Conservation (phyloP, 2,888 invertebrate genomes). For the Alloplasta piceator region DNA sequence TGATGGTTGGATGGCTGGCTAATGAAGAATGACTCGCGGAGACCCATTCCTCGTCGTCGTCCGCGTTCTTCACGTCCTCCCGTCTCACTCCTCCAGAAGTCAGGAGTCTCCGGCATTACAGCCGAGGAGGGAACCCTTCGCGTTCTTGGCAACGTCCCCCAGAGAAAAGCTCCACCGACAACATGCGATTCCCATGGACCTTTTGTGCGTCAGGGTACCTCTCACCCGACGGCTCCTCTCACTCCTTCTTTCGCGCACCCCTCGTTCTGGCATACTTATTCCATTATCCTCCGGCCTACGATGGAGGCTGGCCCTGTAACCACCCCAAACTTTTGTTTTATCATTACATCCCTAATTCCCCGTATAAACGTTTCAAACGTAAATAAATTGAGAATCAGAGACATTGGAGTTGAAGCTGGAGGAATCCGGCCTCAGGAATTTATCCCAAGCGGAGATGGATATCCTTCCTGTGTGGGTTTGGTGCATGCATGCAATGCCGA, state of each 20-base stretch:
- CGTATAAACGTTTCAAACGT: conserved; percentile 11
- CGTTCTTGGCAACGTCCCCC: background rate
- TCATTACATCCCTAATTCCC: conserved; percentile 43
- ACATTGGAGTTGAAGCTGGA: background rate
- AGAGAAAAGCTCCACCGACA: conserved; percentile 41
- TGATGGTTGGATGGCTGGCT: conserved; percentile 58
- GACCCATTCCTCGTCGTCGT: conserved; percentile 43
- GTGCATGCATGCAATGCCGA: background rate
- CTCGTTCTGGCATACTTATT: conserved; percentile 55
- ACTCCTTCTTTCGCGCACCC: conserved; percentile 2
- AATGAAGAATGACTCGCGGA: conserved; percentile 69
- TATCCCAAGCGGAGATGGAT: background rate
- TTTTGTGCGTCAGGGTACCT: conserved; percentile 39
- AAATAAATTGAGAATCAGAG: background rate
- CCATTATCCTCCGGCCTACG: conserved; percentile 41
- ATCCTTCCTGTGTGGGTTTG: background rate
- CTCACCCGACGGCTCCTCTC: background rate
- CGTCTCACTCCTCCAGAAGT: conserved; percentile 48
- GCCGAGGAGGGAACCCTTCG: conserved; percentile 15
- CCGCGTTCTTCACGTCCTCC: conserved; percentile 43
- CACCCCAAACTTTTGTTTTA: conserved; percentile 38
- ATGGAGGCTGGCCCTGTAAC: background rate
- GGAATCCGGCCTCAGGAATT: background rate
- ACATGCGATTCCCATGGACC: conserved; percentile 58
- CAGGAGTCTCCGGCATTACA: conserved; percentile 46